A percentile compares a stretch with the other conserved stretches of the same genome.
These are phyloP conservation scores for Ophioninae sp. DNA, from an alignment of 2,888 invertebrate species.

Conservation along the genomic window DNA sequence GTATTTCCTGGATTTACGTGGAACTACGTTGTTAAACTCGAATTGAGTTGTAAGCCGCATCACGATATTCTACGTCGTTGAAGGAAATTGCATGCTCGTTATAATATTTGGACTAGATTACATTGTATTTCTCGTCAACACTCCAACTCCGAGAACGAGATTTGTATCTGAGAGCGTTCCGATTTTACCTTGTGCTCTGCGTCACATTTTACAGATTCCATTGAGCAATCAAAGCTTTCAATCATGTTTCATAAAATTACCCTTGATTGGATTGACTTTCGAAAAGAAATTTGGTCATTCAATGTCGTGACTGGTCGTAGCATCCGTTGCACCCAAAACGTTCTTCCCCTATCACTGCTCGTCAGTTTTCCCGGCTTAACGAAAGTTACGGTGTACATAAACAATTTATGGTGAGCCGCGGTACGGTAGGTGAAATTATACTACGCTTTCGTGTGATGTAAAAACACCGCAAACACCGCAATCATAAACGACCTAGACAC, in stretches of 20 bases:
- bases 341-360: background rate
- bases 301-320: background rate
- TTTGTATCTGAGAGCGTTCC: background rate
- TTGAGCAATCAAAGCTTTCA: background rate
- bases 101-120: conserved; percentile 1
- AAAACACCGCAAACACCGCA: background rate
- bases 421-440: background rate
- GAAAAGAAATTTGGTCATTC: background rate
- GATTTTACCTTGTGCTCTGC: background rate
- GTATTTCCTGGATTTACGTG: background rate
- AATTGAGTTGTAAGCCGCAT: conserved; percentile 17
- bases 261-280: background rate
- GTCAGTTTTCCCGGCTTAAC: background rate
- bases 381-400: background rate
- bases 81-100: background rate
- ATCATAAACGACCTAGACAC: conserved; percentile 2
- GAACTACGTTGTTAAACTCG: conserved; percentile 13
- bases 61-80: background rate
- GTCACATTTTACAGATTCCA: background rate
- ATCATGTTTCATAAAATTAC: background rate
- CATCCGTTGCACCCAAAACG: background rate
- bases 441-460: background rate
- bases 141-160: background rate
- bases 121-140: background rate
- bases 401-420: background rate